Evolutionary conservation across 2,888 invertebrate species (phyloP).

Genomic region (Mythimna ferrago): DNA sequence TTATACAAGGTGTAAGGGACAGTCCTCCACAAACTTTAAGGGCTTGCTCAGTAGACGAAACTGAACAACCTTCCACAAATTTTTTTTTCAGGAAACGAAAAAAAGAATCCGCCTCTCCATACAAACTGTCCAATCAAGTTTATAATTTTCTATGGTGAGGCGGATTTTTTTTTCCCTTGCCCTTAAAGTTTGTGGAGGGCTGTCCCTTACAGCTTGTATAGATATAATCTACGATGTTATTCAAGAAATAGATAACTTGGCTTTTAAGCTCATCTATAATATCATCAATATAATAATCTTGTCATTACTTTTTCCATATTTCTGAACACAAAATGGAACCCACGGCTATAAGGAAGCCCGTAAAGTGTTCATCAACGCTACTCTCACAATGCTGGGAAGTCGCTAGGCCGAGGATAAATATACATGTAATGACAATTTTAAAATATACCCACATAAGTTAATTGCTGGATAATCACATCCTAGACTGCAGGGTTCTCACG

Average conservation of each 20-base stretch:
- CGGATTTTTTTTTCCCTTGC: too few species aligned
- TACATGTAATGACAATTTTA: conserved; percentile 38
- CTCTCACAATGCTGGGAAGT: conserved; percentile 47
- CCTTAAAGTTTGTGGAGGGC: too few species aligned
- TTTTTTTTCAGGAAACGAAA: too few species aligned
- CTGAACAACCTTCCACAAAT: too few species aligned
- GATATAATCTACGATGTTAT: not conserved
- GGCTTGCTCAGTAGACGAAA: too few species aligned
- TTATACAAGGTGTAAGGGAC: too few species aligned
- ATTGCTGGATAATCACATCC: conserved; percentile 40
- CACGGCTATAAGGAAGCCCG: conserved; percentile 16
- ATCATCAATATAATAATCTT: not conserved
- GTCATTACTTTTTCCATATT: not conserved
- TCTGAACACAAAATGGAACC: conserved; percentile 30
- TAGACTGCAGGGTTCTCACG: conserved; percentile 41
- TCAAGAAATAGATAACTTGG: not conserved
- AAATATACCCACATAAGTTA: conserved; percentile 25
- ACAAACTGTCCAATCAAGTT: too few species aligned
- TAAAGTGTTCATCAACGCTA: conserved; percentile 21
- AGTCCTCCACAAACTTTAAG: too few species aligned
- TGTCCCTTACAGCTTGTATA: too few species aligned
- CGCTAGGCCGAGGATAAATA: conserved; percentile 9
- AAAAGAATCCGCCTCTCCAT: too few species aligned
- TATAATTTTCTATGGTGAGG: too few species aligned
- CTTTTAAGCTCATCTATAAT: not conserved